Evolutionary conservation across 2,797 vertebrate species (phyloP), one percentile per base, ranked within the genome.

Genomic region (Potorous gilbertii): DNA sequence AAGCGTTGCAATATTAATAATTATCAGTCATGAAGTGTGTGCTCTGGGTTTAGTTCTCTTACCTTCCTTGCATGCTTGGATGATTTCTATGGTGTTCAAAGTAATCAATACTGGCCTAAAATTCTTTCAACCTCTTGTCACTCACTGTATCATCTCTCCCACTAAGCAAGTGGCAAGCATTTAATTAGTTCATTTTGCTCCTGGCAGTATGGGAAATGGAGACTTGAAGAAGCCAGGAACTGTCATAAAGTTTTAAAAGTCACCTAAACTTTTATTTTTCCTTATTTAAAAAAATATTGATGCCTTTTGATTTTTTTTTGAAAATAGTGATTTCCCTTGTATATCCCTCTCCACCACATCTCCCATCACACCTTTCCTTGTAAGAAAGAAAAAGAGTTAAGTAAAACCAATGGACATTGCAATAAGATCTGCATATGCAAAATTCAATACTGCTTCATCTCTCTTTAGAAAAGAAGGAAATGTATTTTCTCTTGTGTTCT

Each of bases 1-100:
- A 97, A 95, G 93, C 46, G 96, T 98, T 98, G 95, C 66, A 96
- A 96, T 98, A 97, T 98, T 98, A 98, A 98, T 97, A 97, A 95
- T 97, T 94, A 97, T 93, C 0, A 16, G 93, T 95, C 97, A 93
- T 5, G 92, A 92, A 95, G 54, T 81, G 91, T 50, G 52, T 92
- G 56, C 9, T 95, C 55, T 92, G 56, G 90, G 59, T 96, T 98
- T 98, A 96, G 91, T 97, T 98, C 96, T 97, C 96, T 98, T 95
- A 98, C 97, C 28, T 96, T 95, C 93, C 95, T 94, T 96, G 95
- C 97, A 94, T 81, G 54, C 92, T 97, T 97, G 94, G 55, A 95
- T 97, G 92, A 97, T 97, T 98, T 98, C 95, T 96, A 97, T 95
- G 0, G 55, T 92, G 95, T 97, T 94, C 96, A 95, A 98, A 98